Evolutionary conservation across 1,140 invertebrate genomes (phyloP).

Genomic region (Babylonia areolata): DNA sequence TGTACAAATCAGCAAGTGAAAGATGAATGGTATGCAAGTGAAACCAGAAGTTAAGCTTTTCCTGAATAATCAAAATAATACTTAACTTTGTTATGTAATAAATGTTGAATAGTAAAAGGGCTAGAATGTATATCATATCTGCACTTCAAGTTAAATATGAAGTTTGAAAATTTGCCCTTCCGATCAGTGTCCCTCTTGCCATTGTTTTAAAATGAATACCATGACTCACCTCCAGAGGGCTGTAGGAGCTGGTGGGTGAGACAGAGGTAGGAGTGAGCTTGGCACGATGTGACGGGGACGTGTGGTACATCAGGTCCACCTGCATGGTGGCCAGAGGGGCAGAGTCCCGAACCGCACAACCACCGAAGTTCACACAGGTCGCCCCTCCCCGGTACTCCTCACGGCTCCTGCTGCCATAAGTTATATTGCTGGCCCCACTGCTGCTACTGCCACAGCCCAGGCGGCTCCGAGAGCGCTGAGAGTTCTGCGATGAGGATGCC

Average conservation of each 20-base stretch:
- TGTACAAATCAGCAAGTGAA: no score
- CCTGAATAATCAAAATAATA: no score
- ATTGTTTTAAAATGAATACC: no score
- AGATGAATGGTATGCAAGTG: no score
- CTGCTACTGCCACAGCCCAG: background rate
- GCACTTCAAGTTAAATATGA: no score
- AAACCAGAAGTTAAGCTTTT: no score
- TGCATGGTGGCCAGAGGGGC: constrained; percentile 25
- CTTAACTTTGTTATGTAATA: no score
- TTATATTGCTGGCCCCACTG: background rate
- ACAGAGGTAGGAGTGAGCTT: constrained; percentile 43
- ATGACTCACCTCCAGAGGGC: constrained; percentile 50
- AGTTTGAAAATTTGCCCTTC: no score
- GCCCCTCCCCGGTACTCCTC: background rate
- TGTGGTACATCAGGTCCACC: constrained; percentile 36
- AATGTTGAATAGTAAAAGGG: no score
- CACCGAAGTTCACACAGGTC: background rate
- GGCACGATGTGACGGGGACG: constrained; percentile 25
- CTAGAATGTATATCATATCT: no score
- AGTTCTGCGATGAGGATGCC: background rate
- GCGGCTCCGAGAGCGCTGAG: constrained; percentile 2
- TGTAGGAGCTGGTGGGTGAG: constrained; percentile 43
- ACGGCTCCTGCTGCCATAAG: background rate
- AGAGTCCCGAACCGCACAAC: background rate
- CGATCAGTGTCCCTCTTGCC: no score